Base-by-base conservation (phyloP, 2,888 invertebrate genomes). In the Cenopis cana region DNA sequence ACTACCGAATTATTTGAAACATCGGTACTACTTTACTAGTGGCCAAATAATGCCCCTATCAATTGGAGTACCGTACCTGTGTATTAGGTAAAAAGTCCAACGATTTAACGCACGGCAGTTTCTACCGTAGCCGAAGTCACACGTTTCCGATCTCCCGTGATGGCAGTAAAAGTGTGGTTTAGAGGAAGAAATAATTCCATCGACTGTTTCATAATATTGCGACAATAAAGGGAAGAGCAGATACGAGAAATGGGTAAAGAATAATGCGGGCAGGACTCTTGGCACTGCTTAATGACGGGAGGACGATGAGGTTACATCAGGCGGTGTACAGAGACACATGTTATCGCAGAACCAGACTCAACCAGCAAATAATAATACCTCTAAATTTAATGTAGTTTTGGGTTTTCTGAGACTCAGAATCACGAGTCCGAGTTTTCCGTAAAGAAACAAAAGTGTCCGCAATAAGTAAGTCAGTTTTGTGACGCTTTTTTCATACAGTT, bases 171-270 rank as follows among this genome's bases (percentile, higher is more conserved):
- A 29, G 33, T 50, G 50, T 54, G 38, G 36, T 12, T 33, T 17
- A 52, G 24, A 8, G 33, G 33, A 54, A 14, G 3, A 18, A 36
- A 33, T 10, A 8, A 49, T 54, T 64, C n/a, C 6, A 24, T 54
- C 38, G 38, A 38, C 50, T 20, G 4, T 36, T 18, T 20, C 56
- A 33, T 17, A n/a, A n/a, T 64, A 8, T n/a, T 17, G 8, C 18
- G 46, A 49, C 36, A 62, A 24, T 14, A 64, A 52, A 64, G 61
- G 33, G 29, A 20, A 64, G 20, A 20, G 38, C 11, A 38, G n/a
- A 33, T 14, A 14, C 20, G 36, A 50, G n/a, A 38, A 54, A 64
- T 64, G 64, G 38, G 36, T 24, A 38, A 36, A 55, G 55, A n/a
- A n/a, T 8, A 24, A 20, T 49, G 29, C 17, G 61, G 20, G 52